A percentile compares a stretch with the other conserved stretches of the same genome.
phyloP scores from a whole-genome alignment of 2,113 vertebrate species.

The Pachycephala philippinensis region DNA sequence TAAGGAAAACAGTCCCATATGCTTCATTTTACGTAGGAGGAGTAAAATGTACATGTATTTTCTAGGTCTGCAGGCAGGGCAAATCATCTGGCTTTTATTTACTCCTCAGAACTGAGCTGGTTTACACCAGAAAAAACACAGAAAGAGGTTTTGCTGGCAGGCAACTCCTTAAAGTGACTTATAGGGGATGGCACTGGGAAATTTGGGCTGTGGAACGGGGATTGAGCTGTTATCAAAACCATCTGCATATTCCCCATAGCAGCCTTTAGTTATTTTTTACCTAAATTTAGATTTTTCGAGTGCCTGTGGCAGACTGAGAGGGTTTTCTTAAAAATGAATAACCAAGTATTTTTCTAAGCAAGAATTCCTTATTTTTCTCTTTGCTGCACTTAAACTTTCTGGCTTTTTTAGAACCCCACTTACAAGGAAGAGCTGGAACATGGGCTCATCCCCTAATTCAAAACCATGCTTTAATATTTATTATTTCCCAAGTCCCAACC shows the following conservation, averaged over 20 bases:
- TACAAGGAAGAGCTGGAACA: background rate
- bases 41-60: background rate
- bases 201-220: background rate
- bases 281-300: background rate
- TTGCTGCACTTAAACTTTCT: background rate
- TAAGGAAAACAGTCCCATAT: background rate
- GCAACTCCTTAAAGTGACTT: background rate
- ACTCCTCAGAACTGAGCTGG: background rate
- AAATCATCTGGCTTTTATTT: conserved; percentile 24
- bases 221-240: background rate
- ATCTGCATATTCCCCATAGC: background rate
- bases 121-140: background rate
- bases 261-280: background rate
- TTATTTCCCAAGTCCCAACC: background rate
- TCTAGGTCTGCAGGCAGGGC: background rate
- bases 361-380: background rate
- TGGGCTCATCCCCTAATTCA: rapidly evolving
- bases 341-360: background rate
- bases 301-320: background rate
- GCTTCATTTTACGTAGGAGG: background rate
- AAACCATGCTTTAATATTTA: background rate
- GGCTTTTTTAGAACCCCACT: background rate
- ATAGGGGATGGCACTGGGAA: background rate
- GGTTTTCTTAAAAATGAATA: background rate
- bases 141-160: background rate